Evolutionary conservation across 2,113 vertebrate genomes (phyloP), one percentile per base, ranked within the genome.

Genomic region (Aldabrachelys gigantea): DNA sequence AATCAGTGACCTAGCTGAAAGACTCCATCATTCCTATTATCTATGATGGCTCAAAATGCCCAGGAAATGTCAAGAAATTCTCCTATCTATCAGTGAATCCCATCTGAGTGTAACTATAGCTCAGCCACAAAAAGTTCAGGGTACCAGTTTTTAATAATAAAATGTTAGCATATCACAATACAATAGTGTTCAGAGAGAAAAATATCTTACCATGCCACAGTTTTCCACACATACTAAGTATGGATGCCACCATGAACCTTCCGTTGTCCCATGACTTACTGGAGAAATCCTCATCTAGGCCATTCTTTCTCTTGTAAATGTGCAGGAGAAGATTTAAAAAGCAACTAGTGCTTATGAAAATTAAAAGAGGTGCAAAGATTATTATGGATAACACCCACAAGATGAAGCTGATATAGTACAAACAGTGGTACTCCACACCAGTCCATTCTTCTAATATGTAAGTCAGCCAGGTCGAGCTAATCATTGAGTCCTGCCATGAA

Each of bases 341-440:
- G 38, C 22, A 31, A 3, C 7, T 27, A 41, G 22, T 1, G 14
- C 3, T 29, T 4, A 16, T 52, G 3, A 10, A 29, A 52, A 65
- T 3, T 1, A 38, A 41, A 31, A 31, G 0, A 38, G 14, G 25
- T 50, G 10, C 24, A 5, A 38, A 62, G 2, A 49, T 6, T 14
- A 88, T 24, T 19, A n/a, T 5, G 11, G 19, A 3, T 21, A 52
- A 16, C 57, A 65, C 24, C 5, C 59, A n/a, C 31, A 69, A 50
- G 17, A 38, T 6, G 2, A 41, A 8, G 44, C n/a, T 27, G 27
- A 31, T 31, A 22, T 35, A 56, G 4, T 53, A 11, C 31, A 50
- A 50, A 80, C 31, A 50, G 25, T 41, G 29, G 47, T 25, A 44
- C 2, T 13, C n/a, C 21, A 76, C n/a, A 44, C 21, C 22, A 25